Conservation (phyloP, 2,888 invertebrate genomes). For the Apomyelois bistriatella region DNA sequence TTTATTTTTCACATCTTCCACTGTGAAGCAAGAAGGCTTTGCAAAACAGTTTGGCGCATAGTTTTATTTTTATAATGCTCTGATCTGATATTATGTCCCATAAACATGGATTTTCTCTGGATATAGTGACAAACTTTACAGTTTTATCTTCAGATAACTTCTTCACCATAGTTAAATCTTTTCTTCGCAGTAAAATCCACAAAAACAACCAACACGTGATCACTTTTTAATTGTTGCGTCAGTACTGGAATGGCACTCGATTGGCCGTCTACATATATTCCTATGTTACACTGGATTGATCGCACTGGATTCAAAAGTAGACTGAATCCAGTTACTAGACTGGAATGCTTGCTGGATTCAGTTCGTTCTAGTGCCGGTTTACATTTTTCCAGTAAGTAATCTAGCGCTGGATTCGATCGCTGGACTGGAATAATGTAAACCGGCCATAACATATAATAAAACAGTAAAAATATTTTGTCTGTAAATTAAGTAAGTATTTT, state of each 20-base stretch:
- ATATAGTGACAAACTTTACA: slow-evolving; percentile 15
- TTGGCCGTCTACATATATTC: slow-evolving; percentile 9
- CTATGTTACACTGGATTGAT: not conserved
- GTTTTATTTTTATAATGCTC: slow-evolving; percentile 26
- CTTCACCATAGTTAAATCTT: too few relatives aligned
- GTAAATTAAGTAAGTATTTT: too few relatives aligned
- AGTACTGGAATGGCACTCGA: too few relatives aligned
- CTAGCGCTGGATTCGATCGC: too few relatives aligned
- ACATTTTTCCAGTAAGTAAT: too few relatives aligned
- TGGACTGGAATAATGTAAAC: not conserved
- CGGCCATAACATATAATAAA: too few relatives aligned
- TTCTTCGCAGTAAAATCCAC: too few relatives aligned
- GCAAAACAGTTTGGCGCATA: slow-evolving; percentile 25
- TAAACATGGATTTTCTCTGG: slow-evolving; percentile 20
- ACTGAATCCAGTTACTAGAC: slow-evolving; percentile 10
- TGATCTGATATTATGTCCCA: slow-evolving; percentile 18
- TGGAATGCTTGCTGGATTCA: not conserved
- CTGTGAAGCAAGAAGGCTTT: not conserved
- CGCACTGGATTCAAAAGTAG: slow-evolving; percentile 10
- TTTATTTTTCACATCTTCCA: not conserved
- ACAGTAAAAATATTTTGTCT: too few relatives aligned
- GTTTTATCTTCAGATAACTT: slow-evolving; percentile 7
- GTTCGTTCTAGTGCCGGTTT: too few relatives aligned
- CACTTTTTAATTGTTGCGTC: too few relatives aligned
- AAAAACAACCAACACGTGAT: too few relatives aligned